A percentile compares a stretch with the other conserved stretches of the same genome.
phyloP scores from a whole-genome alignment of 2,113 vertebrate genomes.

The Phalacrocorax pelagicus region DNA sequence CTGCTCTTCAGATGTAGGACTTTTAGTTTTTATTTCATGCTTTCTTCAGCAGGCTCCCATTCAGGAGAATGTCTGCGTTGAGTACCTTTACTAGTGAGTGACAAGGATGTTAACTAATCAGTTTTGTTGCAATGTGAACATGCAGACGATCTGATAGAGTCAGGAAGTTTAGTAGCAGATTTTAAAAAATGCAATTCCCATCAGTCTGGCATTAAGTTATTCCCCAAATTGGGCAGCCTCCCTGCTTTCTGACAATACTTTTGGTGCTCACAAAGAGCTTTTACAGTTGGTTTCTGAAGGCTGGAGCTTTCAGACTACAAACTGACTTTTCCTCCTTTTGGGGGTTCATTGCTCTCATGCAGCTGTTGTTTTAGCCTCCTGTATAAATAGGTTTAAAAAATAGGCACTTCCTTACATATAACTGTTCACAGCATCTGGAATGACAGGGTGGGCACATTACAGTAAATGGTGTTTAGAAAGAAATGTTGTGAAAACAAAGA shows the following conservation, averaged over 20 bases:
- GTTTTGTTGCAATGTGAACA: not conserved
- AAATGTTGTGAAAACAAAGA: constrained; percentile 57
- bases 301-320: not conserved
- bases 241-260: not conserved
- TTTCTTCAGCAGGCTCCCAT: not conserved
- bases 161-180: not conserved
- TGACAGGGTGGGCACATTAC: constrained; percentile 49
- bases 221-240: not conserved
- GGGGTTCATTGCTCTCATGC: not conserved
- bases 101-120: not conserved
- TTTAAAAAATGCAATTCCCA: not conserved
- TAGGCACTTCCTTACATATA: constrained; percentile 32
- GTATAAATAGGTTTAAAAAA: constrained; percentile 55
- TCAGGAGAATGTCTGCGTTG: not conserved
- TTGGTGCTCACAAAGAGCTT: not conserved
- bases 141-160: not conserved
- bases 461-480: constrained; percentile 58
- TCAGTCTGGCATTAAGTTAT: not conserved
- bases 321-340: not conserved
- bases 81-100: not conserved
- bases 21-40: not conserved
- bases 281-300: not conserved
- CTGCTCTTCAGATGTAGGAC: not conserved
- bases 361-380: constrained; percentile 63
- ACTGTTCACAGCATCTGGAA: constrained; percentile 46